Evolutionary conservation across 2,113 vertebrate genomes (phyloP).

Genomic region (Neotragus moschatus): DNA sequence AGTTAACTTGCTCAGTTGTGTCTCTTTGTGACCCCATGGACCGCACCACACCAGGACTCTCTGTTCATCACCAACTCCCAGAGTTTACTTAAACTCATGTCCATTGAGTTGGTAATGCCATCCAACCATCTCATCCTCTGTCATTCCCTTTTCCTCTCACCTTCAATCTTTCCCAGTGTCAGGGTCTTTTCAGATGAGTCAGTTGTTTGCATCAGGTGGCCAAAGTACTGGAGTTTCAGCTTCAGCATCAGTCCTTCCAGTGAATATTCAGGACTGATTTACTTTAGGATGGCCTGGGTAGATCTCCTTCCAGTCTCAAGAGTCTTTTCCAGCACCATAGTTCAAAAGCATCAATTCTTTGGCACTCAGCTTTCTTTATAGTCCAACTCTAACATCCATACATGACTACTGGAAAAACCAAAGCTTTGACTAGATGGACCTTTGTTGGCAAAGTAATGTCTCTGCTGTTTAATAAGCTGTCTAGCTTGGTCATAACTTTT

Average conservation of each 20-base stretch:
- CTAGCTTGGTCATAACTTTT: too few species aligned
- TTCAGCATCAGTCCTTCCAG: neutral
- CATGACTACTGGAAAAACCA: neutral
- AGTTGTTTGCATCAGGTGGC: neutral
- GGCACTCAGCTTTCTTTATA: neutral
- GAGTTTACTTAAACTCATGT: neutral
- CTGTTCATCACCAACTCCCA: neutral
- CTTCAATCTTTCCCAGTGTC: neutral
- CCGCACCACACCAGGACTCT: neutral
- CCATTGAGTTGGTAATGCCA: neutral
- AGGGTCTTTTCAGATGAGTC: neutral
- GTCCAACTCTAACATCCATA: neutral
- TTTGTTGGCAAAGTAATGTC: neutral
- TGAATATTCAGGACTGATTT: neutral
- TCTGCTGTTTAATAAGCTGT: neutral
- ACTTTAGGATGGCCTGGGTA: neutral
- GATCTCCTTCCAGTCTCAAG: neutral
- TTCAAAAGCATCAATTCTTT: neutral
- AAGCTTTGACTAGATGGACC: neutral
- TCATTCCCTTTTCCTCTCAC: neutral
- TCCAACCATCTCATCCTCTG: neutral
- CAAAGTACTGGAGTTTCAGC: neutral
- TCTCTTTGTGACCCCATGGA: neutral
- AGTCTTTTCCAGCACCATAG: neutral
- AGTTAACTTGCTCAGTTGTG: neutral